Evolutionary conservation across 2,113 vertebrate genomes (phyloP).

Genomic region (Esox niger): DNA sequence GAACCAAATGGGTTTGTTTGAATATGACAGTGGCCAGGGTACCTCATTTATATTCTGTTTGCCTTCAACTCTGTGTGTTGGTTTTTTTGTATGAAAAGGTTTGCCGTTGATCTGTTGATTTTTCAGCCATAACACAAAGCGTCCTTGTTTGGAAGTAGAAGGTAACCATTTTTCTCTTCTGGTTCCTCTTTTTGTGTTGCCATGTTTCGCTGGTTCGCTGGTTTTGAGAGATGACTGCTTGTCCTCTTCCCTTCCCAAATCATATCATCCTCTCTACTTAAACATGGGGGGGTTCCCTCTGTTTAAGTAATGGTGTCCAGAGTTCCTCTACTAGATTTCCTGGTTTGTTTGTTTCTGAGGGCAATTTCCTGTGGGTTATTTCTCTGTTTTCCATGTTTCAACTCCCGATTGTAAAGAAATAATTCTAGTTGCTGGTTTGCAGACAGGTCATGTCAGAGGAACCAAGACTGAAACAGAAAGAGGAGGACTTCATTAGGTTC

Average conservation of each 20-base stretch:
- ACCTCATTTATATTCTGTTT: background rate
- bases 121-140: constrained; percentile 47
- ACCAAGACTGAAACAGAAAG: constrained; percentile 82
- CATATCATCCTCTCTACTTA: constrained; percentile 13
- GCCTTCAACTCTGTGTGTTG: constrained; percentile 17
- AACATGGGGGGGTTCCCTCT: constrained; percentile 47
- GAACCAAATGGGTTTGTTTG: constrained; percentile 26
- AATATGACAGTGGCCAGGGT: background rate
- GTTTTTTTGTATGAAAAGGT: constrained; percentile 27
- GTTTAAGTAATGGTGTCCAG: constrained; percentile 55
- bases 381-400: constrained; percentile 50
- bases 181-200: constrained; percentile 44
- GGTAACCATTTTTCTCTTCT: constrained; percentile 30
- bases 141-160: constrained; percentile 44
- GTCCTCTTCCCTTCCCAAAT: constrained; percentile 29
- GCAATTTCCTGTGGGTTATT: constrained; percentile 57
- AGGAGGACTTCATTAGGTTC: constrained; percentile 1
- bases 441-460: constrained; percentile 88
- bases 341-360: constrained; percentile 55
- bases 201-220: constrained; percentile 48
- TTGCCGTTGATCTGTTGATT: constrained; percentile 48
- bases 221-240: constrained; percentile 53
- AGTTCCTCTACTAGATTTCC: constrained; percentile 57
- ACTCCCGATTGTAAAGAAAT: constrained; percentile 75
- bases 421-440: constrained; percentile 76